Evolutionary conservation across 2,113 vertebrate genomes (phyloP), one percentile per base, ranked within the genome.

Genomic region (Rafetus swinhoei): DNA sequence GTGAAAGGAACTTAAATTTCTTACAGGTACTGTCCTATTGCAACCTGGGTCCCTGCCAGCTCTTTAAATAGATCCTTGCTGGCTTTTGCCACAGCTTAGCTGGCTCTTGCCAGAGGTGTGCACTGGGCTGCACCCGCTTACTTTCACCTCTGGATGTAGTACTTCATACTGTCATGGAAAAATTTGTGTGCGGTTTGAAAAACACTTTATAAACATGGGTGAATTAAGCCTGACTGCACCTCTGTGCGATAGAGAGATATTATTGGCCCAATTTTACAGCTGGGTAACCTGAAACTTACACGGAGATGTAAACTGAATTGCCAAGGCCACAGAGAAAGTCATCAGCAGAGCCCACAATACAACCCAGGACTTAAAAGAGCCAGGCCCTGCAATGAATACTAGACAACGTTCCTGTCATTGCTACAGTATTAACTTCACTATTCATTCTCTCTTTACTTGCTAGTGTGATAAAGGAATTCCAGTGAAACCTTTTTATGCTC

Each of bases 151-250:
- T 45, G 45, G 45, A 45, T 52, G 32, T 50, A 86, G 79, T 81
- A 5, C 7, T 95, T 91, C 52, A 45, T 84, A 29, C 14, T 35
- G 9, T 35, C 88, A 53, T 3, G 65, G n/a, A 59, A 76, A 56
- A 74, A 93, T 62, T 32, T 90, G 56, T 89, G 24, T 86, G 53
- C 82, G 92, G 11, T 82, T 85, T 21, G 91, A 90, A 92, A 93
- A 83, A 8, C 14, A 83, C 7, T 79, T 90, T 57, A 79, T 1
- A 4, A 62, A 29, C 72, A 60, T 1, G 39, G 39, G 83, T 83
- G n/a, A 57, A 21, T 79, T 56, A 85, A 92, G 79, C 85, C 52
- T 91, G 4, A 60, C 25, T 19, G 45, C 25, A 52, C 3, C 16
- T 32, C 79, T 62, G 32, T 21, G n/a, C 4, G 9, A 16, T 21